These are phyloP conservation scores for Drosophila leonis DNA, from an alignment of 2,888 invertebrate species.

Conservation along the genomic window DNA sequence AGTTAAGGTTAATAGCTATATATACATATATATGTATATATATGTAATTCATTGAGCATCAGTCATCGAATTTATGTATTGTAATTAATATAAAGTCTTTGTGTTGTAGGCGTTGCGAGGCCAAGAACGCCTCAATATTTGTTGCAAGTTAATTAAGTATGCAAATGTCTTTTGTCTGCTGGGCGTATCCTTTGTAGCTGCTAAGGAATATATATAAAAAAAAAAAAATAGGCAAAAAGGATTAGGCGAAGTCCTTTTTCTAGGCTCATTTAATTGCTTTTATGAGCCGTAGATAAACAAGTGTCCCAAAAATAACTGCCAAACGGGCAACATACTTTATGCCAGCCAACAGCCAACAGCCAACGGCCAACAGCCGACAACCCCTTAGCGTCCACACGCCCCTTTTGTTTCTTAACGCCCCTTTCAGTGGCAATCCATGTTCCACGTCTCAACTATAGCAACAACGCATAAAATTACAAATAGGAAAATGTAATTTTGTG, in stretches of 20 bases:
- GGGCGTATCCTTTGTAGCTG: constrained; percentile 22
- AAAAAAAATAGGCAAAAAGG: constrained; percentile 46
- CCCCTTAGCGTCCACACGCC: constrained; percentile 1
- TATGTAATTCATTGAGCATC: background rate
- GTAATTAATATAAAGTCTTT: constrained; percentile 9
- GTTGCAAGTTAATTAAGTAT: constrained; percentile 75
- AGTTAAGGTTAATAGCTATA: background rate
- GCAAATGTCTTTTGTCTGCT: constrained; percentile 66
- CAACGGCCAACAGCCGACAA: constrained; percentile 1
- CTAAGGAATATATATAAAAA: background rate
- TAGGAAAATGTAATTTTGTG: constrained; percentile 29
- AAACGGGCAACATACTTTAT: constrained; percentile 23
- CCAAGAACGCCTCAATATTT: constrained; percentile 24
- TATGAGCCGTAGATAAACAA: constrained; percentile 62
- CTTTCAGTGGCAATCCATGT: background rate
- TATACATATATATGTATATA: background rate
- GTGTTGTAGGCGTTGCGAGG: constrained; percentile 5
- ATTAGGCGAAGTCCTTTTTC: constrained; percentile 67
- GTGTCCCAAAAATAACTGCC: constrained; percentile 37
- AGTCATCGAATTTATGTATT: constrained; percentile 10
- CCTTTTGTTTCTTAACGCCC: background rate
- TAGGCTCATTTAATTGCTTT: constrained; percentile 76
- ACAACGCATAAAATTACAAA: constrained; percentile 50
- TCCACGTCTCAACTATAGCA: constrained; percentile 22
- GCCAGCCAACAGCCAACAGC: constrained; percentile 2